phyloP scores from a whole-genome alignment of 92 coral and sea anemone species.

The Virgularia gustaviana region DNA sequence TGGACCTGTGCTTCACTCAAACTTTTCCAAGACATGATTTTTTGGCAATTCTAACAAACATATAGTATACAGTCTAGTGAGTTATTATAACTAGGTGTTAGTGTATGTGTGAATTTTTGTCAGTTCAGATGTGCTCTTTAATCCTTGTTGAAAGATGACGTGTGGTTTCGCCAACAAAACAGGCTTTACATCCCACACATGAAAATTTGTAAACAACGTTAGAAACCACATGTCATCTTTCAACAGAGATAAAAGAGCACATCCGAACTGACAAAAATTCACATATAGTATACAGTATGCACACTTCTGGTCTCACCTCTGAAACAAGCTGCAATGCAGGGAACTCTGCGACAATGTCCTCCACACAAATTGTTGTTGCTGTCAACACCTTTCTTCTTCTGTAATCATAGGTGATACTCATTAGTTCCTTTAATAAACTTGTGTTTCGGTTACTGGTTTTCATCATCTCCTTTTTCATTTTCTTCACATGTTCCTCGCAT shows the following conservation, averaged over 20 bases:
- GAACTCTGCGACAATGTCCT: conserved; percentile 13
- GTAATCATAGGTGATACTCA: not conserved
- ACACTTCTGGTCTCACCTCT: too few relatives aligned
- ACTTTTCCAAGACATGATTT: too few relatives aligned
- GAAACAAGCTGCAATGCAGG: conserved; percentile 28
- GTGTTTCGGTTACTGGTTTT: conserved; percentile 17
- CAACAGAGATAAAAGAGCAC: too few relatives aligned
- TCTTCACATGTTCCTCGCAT: not conserved
- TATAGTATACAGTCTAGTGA: too few relatives aligned
- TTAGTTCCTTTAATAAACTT: conserved; percentile 4
- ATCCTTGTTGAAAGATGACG: too few relatives aligned
- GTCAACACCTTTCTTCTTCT: not conserved
- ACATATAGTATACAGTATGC: too few relatives aligned
- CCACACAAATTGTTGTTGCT: not conserved
- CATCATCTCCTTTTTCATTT: conserved; percentile 18
- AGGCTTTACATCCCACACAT: not conserved
- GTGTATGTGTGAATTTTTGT: too few relatives aligned
- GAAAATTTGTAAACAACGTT: not conserved
- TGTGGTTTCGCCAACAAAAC: not conserved
- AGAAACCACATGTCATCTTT: not conserved
- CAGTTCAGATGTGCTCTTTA: too few relatives aligned
- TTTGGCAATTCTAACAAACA: too few relatives aligned
- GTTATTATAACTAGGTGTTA: too few relatives aligned
- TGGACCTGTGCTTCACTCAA: too few relatives aligned
- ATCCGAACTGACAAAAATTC: not conserved